Evolutionary conservation across 2,888 invertebrate genomes (phyloP).

Genomic region (Phlogophora meticulosa): DNA sequence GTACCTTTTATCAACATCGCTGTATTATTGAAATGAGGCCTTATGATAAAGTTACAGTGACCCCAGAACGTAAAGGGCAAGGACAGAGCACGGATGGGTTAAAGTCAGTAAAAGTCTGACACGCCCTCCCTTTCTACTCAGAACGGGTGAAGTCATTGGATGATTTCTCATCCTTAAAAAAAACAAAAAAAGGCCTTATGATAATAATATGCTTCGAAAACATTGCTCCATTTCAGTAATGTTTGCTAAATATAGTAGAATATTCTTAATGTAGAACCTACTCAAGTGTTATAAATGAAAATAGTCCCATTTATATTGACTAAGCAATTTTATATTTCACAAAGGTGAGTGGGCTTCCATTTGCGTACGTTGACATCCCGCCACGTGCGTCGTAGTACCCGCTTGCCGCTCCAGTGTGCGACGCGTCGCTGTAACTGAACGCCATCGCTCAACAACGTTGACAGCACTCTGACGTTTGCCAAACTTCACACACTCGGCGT

Average conservation of each 20-base stretch:
- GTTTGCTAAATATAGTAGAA: not conserved
- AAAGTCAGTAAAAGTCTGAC: no score
- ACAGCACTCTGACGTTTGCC: slow-evolving; percentile 18
- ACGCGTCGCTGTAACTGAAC: slow-evolving; percentile 28
- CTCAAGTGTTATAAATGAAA: slow-evolving; percentile 7
- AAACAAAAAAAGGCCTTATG: slow-evolving; percentile 7
- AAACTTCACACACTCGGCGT: slow-evolving; percentile 25
- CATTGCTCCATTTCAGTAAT: not conserved
- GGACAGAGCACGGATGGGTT: no score
- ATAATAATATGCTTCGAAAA: slow-evolving; percentile 5
- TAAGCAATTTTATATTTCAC: slow-evolving; percentile 12
- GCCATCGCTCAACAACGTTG: slow-evolving; percentile 10
- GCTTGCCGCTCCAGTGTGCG: slow-evolving; percentile 14
- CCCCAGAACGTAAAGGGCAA: no score
- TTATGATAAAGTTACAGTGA: slow-evolving; percentile 17
- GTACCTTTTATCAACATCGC: slow-evolving; percentile 3
- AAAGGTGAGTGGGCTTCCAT: slow-evolving; percentile 3
- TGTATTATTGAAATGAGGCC: slow-evolving; percentile 19
- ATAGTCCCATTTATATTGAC: slow-evolving; percentile 2
- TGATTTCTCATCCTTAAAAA: no score
- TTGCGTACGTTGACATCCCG: slow-evolving; percentile 16
- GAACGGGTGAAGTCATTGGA: no score
- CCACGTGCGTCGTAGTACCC: slow-evolving; percentile 16
- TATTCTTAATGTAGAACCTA: slow-evolving; percentile 5
- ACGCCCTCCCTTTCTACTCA: no score